Evolutionary conservation across 1,140 invertebrate genomes (phyloP).

Genomic region (Idris sp.): DNA sequence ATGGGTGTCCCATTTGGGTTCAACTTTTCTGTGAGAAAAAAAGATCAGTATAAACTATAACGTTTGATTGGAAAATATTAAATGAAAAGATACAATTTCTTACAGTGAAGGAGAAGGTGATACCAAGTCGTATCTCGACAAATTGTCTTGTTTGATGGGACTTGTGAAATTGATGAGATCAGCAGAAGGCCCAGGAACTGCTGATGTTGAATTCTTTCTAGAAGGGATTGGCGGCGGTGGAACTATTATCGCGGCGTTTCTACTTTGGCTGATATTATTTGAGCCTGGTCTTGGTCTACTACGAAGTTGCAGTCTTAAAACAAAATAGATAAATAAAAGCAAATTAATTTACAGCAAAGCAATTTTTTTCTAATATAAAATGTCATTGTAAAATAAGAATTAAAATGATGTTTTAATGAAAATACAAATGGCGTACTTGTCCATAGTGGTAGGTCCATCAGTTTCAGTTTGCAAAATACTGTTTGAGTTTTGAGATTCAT

Average conservation of each 20-base stretch:
- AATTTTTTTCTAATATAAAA: no score
- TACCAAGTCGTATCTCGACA: slow-evolving; percentile 70
- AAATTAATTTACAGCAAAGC: no score
- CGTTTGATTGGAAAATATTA: no score
- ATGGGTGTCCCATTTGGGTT: slow-evolving; percentile 77
- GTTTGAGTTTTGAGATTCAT: slow-evolving; percentile 49
- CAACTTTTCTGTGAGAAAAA: slow-evolving; percentile 72
- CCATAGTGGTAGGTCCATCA: slow-evolving; percentile 60
- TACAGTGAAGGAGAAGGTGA: slow-evolving; percentile 71
- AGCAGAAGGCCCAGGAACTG: slow-evolving; percentile 77
- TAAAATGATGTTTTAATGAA: not conserved
- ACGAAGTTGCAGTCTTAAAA: slow-evolving; percentile 70
- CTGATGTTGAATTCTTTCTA: slow-evolving; percentile 78
- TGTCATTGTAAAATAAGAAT: no score
- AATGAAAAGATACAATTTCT: slow-evolving; percentile 49
- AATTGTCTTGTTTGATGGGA: slow-evolving; percentile 76
- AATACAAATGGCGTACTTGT: slow-evolving; percentile 63
- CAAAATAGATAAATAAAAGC: slow-evolving; percentile 7
- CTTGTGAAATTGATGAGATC: slow-evolving; percentile 88
- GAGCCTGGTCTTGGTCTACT: slow-evolving; percentile 79
- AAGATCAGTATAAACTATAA: no score
- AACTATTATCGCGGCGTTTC: slow-evolving; percentile 77
- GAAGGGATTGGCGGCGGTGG: slow-evolving; percentile 78
- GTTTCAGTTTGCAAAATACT: slow-evolving; percentile 65
- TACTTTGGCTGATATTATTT: slow-evolving; percentile 74